phyloP scores from a whole-genome alignment of 1,140 invertebrate species.

The Drosophila biarmipes region DNA sequence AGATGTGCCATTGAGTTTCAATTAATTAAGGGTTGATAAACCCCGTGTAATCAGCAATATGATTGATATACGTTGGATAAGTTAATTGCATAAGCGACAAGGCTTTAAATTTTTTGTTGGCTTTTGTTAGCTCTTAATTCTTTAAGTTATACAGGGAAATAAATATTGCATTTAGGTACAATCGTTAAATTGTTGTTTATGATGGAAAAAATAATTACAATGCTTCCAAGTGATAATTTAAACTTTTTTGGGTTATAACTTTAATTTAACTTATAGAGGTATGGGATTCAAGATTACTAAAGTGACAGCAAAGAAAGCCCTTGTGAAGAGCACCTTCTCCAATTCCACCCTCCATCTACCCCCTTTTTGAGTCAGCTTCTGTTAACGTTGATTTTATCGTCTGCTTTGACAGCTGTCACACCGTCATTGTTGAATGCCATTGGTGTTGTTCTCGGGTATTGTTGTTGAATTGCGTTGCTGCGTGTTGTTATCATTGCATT shows the following conservation, averaged over 20 bases:
- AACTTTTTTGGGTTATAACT: not conserved
- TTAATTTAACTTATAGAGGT: not conserved
- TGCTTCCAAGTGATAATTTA: not conserved
- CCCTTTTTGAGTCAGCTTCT: conserved; percentile 15
- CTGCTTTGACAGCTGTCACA: conserved; percentile 79
- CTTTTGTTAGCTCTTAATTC: no score
- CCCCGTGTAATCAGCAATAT: not conserved
- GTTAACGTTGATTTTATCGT: conserved; percentile 53
- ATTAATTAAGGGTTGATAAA: conserved; percentile 1
- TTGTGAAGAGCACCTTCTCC: not conserved
- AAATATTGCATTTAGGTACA: no score
- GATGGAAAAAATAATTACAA: no score
- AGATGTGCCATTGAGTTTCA: conserved; percentile 1
- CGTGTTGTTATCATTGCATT: conserved; percentile 45
- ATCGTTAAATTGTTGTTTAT: no score
- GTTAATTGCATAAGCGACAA: no score
- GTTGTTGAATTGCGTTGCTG: conserved; percentile 33
- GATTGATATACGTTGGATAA: not conserved
- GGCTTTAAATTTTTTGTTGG: no score
- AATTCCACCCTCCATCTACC: conserved; percentile 1
- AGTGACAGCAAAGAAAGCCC: not conserved
- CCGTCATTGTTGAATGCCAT: conserved; percentile 54
- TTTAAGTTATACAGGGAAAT: no score
- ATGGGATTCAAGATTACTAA: not conserved
- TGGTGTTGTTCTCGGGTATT: conserved; percentile 21